Percentiles rank a stretch among this genome's conserved stretches.
Evolutionary conservation across 2,797 vertebrate species (phyloP).

Genomic region (Craterocephalus amniculus): DNA sequence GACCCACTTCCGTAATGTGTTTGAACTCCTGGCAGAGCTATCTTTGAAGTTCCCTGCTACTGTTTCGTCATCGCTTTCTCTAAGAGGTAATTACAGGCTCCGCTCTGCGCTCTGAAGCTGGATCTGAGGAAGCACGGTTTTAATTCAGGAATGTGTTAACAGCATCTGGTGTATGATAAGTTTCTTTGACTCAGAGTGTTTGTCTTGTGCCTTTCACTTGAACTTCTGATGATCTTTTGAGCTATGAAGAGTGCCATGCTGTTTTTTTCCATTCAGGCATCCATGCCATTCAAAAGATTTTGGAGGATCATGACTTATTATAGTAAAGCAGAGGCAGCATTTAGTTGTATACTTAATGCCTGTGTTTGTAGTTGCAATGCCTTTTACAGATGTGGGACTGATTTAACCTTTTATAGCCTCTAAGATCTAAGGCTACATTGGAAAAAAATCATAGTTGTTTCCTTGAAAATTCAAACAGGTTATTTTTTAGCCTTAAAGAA

Average conservation of each 20-base stretch:
- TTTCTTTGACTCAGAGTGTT: constrained; percentile 37
- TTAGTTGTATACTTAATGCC: constrained; percentile 4
- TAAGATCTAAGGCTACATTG: too few relatives aligned
- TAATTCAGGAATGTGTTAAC: constrained; percentile 33
- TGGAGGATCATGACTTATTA: constrained; percentile 15
- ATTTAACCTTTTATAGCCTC: neutral
- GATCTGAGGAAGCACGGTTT: constrained; percentile 47
- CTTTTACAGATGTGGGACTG: constrained; percentile 1
- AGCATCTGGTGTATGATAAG: constrained; percentile 43
- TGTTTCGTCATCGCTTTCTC: constrained; percentile 71
- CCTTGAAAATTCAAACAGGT: too few relatives aligned
- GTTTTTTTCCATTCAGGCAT: constrained; percentile 15
- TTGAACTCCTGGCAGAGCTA: constrained; percentile 57
- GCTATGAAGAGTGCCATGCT: constrained; percentile 19
- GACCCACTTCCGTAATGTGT: constrained; percentile 56
- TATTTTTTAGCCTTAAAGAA: neutral
- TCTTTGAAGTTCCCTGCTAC: constrained; percentile 69
- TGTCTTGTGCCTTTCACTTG: constrained; percentile 33
- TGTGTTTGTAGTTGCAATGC: constrained; percentile 6
- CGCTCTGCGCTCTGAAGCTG: constrained; percentile 44
- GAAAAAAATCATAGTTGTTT: too few relatives aligned
- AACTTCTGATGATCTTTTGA: constrained; percentile 34
- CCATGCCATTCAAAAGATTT: constrained; percentile 3
- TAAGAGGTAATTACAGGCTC: constrained; percentile 67
- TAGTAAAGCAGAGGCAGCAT: constrained; percentile 5